Base-by-base conservation (phyloP, 2,888 invertebrate genomes). In the Lymantria monacha region DNA sequence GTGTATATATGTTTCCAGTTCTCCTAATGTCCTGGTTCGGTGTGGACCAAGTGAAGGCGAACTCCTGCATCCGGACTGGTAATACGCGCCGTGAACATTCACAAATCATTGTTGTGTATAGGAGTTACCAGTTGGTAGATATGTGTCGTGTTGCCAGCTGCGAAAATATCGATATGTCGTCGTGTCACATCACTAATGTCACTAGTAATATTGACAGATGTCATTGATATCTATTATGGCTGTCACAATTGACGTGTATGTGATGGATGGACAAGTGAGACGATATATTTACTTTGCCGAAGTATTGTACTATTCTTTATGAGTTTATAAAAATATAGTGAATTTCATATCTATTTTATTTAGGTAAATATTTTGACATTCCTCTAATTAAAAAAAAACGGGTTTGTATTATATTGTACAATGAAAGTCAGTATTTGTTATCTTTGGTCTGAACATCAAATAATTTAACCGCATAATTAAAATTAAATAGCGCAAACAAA, bases 11-110 rank as follows among this genome's bases (percentile, higher is more conserved):
- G 33, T 60, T 90, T 91, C 53, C 90, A 92, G 91, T 92, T 76
- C 87, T 92, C 70, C 88, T 92, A 74, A 87, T 91, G 87, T 91
- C 91, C 74, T 92, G 91, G 91, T 87, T 92, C 72, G 91, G 91
- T 60, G 90, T 85, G 77, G 90, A 91, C 72, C 83, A 90, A 79
- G 88, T 87, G 47, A 87, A 89, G 74, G 84, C 79, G 41, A 91
- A 90, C 67, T 90, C 92, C 59, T 92, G 92, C 81, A 87, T 91
- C 65, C 77, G 90, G 75, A 91, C 91, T 69, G 92, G 92, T 92
- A 91, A 89, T 81, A 74, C 66, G 64, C 61, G 60, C 61, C 55
- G 54, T 54, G 54, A 57, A 62, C 54, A 13, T 50, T 37, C 1
- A 52, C 53, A 59, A 59, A 61, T 68, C 61, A 62, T 68, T 60